Evolutionary conservation across 2,797 vertebrate genomes (phyloP).

Genomic region (Molossus alvarezi): DNA sequence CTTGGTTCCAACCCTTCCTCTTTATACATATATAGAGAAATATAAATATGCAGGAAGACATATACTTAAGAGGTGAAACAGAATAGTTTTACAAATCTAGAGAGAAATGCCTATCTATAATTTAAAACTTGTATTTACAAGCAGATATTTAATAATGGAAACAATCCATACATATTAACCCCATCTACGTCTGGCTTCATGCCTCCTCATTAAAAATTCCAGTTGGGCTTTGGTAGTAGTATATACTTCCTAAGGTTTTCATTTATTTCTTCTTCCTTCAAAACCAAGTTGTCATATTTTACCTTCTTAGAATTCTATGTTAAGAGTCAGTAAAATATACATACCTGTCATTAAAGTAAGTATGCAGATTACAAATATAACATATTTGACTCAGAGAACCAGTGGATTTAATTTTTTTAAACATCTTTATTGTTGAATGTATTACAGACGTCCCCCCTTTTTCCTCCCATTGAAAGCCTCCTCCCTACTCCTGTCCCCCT

Average conservation of each 20-base stretch:
- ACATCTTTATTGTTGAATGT: too few species aligned
- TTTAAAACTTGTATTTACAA: neutral
- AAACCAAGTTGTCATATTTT: slow-evolving; percentile 61
- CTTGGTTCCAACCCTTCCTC: neutral
- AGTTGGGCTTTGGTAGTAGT: slow-evolving; percentile 34
- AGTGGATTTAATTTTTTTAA: neutral
- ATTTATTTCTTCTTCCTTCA: slow-evolving; percentile 26
- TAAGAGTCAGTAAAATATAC: neutral
- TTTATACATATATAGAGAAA: neutral
- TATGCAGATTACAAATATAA: slow-evolving; percentile 30
- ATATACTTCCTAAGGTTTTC: neutral
- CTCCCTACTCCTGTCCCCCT: too few species aligned
- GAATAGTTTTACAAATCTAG: neutral
- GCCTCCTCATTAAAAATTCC: neutral
- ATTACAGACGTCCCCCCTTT: too few species aligned
- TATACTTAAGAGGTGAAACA: neutral
- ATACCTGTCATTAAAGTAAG: slow-evolving; percentile 49
- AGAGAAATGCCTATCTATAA: neutral
- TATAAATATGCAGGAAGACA: neutral
- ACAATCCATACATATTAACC: neutral
- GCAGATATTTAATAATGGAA: slow-evolving; percentile 13
- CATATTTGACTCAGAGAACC: neutral
- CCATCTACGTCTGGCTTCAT: neutral
- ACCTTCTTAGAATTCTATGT: neutral
- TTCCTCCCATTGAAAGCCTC: too few species aligned